Conservation (phyloP, 2,888 invertebrate species). For the Taenaris catops region DNA sequence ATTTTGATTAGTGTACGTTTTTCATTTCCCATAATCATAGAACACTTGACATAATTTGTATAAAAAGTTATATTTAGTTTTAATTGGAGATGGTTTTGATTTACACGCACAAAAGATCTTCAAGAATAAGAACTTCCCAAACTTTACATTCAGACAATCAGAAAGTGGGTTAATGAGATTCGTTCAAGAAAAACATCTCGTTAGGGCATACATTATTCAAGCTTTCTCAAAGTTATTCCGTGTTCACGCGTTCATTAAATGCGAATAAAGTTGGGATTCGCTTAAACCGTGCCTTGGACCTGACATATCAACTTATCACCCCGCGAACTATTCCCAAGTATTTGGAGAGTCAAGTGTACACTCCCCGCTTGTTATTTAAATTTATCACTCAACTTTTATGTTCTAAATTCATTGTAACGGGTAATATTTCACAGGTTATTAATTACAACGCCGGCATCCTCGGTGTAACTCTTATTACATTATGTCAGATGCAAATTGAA, state of each 20-base stretch:
- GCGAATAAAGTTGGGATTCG: slow-evolving; percentile 66
- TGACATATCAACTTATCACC: slow-evolving; percentile 68
- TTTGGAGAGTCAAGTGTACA: slow-evolving; percentile 50
- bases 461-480: slow-evolving; percentile 78
- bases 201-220: slow-evolving; percentile 79
- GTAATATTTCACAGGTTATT: slow-evolving; percentile 79
- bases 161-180: slow-evolving; percentile 78
- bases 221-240: slow-evolving; percentile 73
- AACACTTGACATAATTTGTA: too few species aligned
- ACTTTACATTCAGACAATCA: slow-evolving; percentile 75
- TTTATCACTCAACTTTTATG: slow-evolving; percentile 79
- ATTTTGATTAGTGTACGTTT: too few species aligned
- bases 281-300: slow-evolving; percentile 48
- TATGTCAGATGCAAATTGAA: slow-evolving; percentile 79
- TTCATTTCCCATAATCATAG: too few species aligned
- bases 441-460: slow-evolving; percentile 74
- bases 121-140: slow-evolving; percentile 64
- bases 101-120: slow-evolving; percentile 63
- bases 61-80: too few species aligned
- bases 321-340: slow-evolving; percentile 72
- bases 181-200: slow-evolving; percentile 79
- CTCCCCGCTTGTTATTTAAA: slow-evolving; percentile 70
- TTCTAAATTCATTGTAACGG: slow-evolving; percentile 77
- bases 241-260: slow-evolving; percentile 77
- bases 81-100: slow-evolving; percentile 38